Base-by-base conservation (phyloP, 2,797 vertebrate genomes). In the Acipenser ruthenus region DNA sequence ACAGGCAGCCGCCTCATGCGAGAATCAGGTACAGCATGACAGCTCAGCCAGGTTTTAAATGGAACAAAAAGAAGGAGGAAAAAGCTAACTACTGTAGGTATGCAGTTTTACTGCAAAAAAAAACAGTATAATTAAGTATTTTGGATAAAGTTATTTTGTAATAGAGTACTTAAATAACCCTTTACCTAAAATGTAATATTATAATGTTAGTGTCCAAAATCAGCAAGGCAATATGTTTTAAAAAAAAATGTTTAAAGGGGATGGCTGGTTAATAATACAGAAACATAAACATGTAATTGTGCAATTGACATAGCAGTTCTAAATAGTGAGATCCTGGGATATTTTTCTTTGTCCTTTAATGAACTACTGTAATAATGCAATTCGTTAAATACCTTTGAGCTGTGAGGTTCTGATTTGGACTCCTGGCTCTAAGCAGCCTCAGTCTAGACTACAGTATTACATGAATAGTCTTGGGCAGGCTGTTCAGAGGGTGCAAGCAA, bases 11-110 rank as follows among this genome's bases (percentile, higher is more conserved):
- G n/a, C 60, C 62, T 65, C 49, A 10, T 49, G 63, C 67, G 15
- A 18, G 62, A 66, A 37, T 59, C 61, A 23, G 61, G 67, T 15
- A 68, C 49, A n/a, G 62, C 65, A 62, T 51, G 63, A 67, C 67
- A 63, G 37, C 61, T 58, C 63, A 51, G 62, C 37, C 6, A 60
- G n/a, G 67, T 56, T 52, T 55, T 50, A 63, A 10, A 52, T 69
- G 67, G 23, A 37, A 70, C 70, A 70, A 50, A 49, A 37, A n/a
- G 50, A 65, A 49, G 49, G 55, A 66, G 51, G 23, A 37, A 37
- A 37, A 58, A 18, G n/a, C 13, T 62, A 74, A 70, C 66, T 37
- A 37, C 23, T 64, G 58, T 5, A 10, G 2, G 23, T 37, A 37
- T 37, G 23, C 23, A 37, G 23, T 37, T 37, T 37, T 37, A 37